Evolutionary conservation across 2,888 invertebrate genomes (phyloP).

Genomic region (Heterodera filipjevi): DNA sequence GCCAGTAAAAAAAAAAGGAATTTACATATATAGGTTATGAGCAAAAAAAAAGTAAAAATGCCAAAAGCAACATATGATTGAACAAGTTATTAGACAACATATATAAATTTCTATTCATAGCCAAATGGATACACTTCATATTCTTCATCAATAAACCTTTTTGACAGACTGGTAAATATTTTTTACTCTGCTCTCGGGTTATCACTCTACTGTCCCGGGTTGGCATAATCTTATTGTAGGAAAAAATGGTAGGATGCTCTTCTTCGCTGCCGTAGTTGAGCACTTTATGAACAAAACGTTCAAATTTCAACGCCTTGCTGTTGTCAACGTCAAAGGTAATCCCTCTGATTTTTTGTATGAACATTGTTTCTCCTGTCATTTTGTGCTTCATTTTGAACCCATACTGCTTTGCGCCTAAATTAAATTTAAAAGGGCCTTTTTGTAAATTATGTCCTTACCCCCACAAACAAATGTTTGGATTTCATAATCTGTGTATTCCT

Average conservation of each 20-base stretch:
- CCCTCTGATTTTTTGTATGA: background rate
- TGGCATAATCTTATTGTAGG: background rate
- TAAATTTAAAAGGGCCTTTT: background rate
- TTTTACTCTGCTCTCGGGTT: background rate
- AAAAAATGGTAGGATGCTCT: background rate
- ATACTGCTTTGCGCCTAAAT: slow-evolving; percentile 19
- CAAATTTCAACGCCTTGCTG: background rate
- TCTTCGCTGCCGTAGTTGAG: background rate
- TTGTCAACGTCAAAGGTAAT: slow-evolving; percentile 12
- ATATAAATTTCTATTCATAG: background rate
- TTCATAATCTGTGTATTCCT: background rate
- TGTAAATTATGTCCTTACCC: background rate
- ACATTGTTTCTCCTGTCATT: background rate
- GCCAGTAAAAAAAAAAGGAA: too few relatives aligned
- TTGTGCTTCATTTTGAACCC: background rate
- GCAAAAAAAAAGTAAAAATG: too few relatives aligned
- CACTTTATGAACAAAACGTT: background rate
- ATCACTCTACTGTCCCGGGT: background rate
- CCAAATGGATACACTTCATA: background rate
- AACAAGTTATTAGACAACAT: too few relatives aligned
- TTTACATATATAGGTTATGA: too few relatives aligned
- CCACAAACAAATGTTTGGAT: background rate
- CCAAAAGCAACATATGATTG: too few relatives aligned
- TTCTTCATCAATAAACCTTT: background rate
- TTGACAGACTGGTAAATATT: background rate